Percentiles rank a stretch among this genome's conserved stretches.
Conservation (phyloP, 2,888 invertebrate genomes). For the Cephus pygmeus region DNA sequence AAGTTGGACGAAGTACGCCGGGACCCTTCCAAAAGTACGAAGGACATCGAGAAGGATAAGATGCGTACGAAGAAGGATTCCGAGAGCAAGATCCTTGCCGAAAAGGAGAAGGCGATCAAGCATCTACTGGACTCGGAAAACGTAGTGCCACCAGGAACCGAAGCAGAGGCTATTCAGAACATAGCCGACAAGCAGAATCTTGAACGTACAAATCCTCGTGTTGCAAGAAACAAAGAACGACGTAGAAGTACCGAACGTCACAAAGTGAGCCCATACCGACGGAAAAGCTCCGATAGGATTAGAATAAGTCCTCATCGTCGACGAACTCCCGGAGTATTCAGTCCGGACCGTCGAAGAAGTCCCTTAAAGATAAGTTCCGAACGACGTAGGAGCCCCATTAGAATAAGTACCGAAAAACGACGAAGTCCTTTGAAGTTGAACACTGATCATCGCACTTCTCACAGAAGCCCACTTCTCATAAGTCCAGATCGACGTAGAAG, state of each 20-base stretch:
- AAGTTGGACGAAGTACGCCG: conserved; percentile 50
- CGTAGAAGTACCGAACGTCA: conserved; percentile 42
- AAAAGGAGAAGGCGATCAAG: conserved; percentile 63
- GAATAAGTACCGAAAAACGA: conserved; percentile 31
- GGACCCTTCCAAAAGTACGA: conserved; percentile 60
- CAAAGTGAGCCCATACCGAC: conserved; percentile 35
- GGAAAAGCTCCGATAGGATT: conserved; percentile 37
- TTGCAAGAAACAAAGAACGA: conserved; percentile 34
- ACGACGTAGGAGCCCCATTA: conserved; percentile 38
- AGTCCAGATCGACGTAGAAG: conserved; percentile 27
- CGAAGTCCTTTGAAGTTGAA: conserved; percentile 34
- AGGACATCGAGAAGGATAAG: conserved; percentile 62
- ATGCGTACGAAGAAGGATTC: conserved; percentile 55
- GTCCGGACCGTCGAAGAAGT: conserved; percentile 26
- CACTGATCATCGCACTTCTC: neutral
- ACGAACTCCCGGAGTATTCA: conserved; percentile 20
- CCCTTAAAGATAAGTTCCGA: conserved; percentile 39
- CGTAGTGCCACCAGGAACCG: conserved; percentile 62
- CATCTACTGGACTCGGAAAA: conserved; percentile 58
- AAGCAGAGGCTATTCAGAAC: conserved; percentile 57
- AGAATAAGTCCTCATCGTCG: conserved; percentile 33
- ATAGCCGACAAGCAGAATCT: conserved; percentile 51
- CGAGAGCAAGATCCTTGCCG: conserved; percentile 60
- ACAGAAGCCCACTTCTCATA: conserved; percentile 15
- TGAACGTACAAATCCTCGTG: conserved; percentile 35